phyloP scores from a whole-genome alignment of 1,140 invertebrate species.

The Drosophila bipectinata region DNA sequence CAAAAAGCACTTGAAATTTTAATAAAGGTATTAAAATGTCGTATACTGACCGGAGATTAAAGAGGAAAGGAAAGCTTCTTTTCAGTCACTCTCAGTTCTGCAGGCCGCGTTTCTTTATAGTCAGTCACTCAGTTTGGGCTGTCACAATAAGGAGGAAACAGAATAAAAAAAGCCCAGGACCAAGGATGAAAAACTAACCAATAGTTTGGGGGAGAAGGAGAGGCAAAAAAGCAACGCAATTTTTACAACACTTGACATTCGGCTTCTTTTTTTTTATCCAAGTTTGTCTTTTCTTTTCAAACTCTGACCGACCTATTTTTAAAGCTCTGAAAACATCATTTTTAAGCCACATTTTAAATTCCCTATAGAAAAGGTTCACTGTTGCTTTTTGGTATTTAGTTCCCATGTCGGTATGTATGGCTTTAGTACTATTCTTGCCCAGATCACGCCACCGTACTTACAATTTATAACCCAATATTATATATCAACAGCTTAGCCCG shows the following conservation, averaged over 20 bases:
- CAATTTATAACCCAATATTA: constrained; percentile 44
- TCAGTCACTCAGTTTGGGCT: constrained; percentile 36
- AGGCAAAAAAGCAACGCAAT: constrained; percentile 47
- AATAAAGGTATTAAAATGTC: constrained; percentile 1
- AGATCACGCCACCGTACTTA: constrained; percentile 10
- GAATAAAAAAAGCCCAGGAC: background rate
- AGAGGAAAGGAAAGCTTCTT: constrained; percentile 11
- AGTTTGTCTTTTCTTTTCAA: constrained; percentile 17
- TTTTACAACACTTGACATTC: constrained; percentile 61
- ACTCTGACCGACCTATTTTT: constrained; percentile 34
- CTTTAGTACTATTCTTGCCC: constrained; percentile 8
- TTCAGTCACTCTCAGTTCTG: constrained; percentile 22
- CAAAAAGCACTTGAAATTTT: background rate
- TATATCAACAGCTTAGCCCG: constrained; percentile 49
- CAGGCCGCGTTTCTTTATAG: constrained; percentile 30
- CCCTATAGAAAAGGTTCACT: background rate
- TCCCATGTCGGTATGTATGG: background rate
- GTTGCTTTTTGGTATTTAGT: too few species aligned
- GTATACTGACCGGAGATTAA: background rate
- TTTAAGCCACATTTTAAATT: background rate
- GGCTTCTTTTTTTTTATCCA: background rate
- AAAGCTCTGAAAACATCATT: background rate
- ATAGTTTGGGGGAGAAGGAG: background rate
- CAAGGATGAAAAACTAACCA: background rate
- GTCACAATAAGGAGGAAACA: constrained; percentile 1